These are phyloP conservation scores for Bufotes viridis DNA, from an alignment of 2,797 vertebrate species.

Conservation along the genomic window DNA sequence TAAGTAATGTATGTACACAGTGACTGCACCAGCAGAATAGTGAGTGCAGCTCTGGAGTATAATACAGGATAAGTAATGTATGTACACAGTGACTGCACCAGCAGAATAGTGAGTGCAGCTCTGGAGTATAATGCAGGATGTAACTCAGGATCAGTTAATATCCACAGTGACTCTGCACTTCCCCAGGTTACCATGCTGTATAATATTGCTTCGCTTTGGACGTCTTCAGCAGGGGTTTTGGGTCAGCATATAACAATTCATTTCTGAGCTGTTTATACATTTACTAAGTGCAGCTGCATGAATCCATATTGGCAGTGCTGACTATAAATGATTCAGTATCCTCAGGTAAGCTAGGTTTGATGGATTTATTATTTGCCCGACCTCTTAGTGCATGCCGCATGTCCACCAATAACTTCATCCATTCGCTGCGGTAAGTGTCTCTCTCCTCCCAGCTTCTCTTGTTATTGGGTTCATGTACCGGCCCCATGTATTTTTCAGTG, in stretches of 20 bases:
- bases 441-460: not conserved
- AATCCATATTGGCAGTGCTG: not conserved
- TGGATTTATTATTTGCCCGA: not conserved
- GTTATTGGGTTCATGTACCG: not conserved
- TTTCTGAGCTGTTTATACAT: not conserved
- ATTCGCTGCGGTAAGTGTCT: not conserved
- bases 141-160: too few species aligned
- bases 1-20: too few species aligned
- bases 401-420: not conserved
- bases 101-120: too few species aligned
- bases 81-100: too few species aligned
- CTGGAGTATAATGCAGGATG: too few species aligned
- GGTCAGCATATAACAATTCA: not conserved
- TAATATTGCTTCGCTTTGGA: too few species aligned
- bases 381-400: not conserved
- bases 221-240: not conserved
- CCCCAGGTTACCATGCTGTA: too few species aligned
- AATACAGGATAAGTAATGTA: too few species aligned
- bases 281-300: not conserved
- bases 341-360: conserved; percentile 11
- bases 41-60: too few species aligned
- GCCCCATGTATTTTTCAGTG: not conserved
- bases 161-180: too few species aligned
- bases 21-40: too few species aligned
- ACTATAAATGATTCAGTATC: not conserved